phyloP scores from a whole-genome alignment of 1,140 invertebrate genomes.

The Drosophila jambulina region DNA sequence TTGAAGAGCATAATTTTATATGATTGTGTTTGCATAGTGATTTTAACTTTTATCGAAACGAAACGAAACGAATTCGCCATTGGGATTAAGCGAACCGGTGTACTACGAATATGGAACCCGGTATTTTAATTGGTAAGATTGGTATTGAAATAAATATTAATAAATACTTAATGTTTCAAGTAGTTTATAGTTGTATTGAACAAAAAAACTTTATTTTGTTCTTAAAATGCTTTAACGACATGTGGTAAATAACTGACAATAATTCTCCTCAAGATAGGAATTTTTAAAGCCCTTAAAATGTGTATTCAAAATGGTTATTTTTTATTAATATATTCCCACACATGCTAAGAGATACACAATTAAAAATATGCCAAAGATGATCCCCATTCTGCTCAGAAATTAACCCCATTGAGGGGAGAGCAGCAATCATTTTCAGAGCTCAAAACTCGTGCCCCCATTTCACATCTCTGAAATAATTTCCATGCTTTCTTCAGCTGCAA shows the following conservation, averaged over 20 bases:
- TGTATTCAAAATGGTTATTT: background rate
- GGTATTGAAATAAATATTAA: background rate
- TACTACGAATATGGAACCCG: constrained; percentile 71
- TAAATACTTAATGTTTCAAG: no score
- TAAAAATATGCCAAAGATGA: constrained; percentile 9
- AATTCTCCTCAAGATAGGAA: no score
- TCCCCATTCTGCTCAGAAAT: constrained; percentile 18
- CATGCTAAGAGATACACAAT: constrained; percentile 9
- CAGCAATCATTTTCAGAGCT: constrained; percentile 28
- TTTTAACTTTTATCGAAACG: constrained; percentile 41
- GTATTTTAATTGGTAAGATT: constrained; percentile 78
- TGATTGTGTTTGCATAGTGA: constrained; percentile 21
- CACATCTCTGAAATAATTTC: constrained; percentile 35
- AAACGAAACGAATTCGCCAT: constrained; percentile 39
- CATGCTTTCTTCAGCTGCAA: constrained; percentile 44
- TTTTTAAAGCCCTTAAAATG: background rate
- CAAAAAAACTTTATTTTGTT: no score
- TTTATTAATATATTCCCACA: constrained; percentile 3
- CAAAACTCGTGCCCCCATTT: constrained; percentile 50
- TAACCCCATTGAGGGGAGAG: constrained; percentile 31
- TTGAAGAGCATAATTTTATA: constrained; percentile 29
- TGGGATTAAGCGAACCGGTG: constrained; percentile 41
- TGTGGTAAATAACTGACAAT: background rate
- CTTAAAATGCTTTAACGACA: background rate
- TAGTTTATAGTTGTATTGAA: background rate